These are phyloP conservation scores for Lysandra bellargus DNA, from an alignment of 2,888 invertebrate species.

Conservation along the genomic window DNA sequence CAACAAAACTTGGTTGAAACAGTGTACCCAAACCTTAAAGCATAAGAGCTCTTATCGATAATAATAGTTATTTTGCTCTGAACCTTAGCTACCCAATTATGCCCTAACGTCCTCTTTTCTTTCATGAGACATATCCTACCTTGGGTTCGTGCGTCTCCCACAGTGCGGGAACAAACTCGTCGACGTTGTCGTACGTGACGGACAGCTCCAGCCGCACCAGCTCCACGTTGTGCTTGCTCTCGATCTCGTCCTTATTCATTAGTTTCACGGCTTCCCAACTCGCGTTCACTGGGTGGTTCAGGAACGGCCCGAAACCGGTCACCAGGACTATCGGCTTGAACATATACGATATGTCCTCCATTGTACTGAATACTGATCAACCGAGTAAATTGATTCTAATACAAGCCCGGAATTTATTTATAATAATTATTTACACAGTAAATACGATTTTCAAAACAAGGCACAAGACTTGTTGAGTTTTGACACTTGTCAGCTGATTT, in stretches of 20 bases:
- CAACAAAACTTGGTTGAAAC: too few species aligned
- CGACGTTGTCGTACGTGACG: constrained; percentile 86
- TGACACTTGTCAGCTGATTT: constrained; percentile 16
- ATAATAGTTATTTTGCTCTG: too few species aligned
- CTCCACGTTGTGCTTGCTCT: constrained; percentile 71
- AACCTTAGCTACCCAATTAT: too few species aligned
- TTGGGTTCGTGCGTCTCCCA: constrained; percentile 87
- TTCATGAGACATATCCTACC: constrained; percentile 60
- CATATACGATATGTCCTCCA: constrained; percentile 45
- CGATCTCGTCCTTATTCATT: constrained; percentile 77
- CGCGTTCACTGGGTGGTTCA: constrained; percentile 85
- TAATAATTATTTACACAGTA: background rate
- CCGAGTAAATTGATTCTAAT: background rate
- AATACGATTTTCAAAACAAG: background rate
- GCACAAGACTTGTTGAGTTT: background rate
- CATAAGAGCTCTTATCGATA: too few species aligned
- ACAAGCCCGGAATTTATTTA: background rate
- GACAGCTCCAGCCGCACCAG: constrained; percentile 83
- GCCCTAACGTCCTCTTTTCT: background rate
- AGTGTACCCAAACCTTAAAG: too few species aligned
- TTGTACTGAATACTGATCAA: background rate
- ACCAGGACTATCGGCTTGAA: constrained; percentile 77
- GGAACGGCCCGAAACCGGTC: constrained; percentile 92
- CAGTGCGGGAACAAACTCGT: constrained; percentile 82
- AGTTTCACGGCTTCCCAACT: constrained; percentile 91